Conservation (phyloP, 2,888 invertebrate species). For the Drosophila crucigera region DNA sequence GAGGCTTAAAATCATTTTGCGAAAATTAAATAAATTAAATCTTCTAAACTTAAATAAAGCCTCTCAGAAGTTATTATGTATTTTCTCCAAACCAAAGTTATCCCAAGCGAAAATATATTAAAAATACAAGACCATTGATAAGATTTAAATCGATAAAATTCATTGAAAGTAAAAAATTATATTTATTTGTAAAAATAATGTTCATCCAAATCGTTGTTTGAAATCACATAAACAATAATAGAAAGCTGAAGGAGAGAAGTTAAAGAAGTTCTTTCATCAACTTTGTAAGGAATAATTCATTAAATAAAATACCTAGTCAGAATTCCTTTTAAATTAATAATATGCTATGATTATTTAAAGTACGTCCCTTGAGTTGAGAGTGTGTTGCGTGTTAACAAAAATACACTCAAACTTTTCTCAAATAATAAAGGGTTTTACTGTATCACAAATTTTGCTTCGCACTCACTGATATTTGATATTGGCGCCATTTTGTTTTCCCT, state of each 20-base stretch:
- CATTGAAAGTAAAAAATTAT: not conserved
- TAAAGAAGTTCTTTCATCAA: not conserved
- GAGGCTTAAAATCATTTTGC: not conserved
- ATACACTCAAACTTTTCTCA: not conserved
- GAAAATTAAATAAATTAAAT: not conserved
- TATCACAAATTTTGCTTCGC: not conserved
- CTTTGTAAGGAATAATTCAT: not conserved
- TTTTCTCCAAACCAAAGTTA: not conserved
- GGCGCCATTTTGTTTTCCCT: constrained; percentile 32
- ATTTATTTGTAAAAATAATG: not conserved
- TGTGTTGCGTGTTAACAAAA: not conserved
- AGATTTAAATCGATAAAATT: not conserved
- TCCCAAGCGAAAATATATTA: not conserved
- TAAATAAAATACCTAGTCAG: not conserved
- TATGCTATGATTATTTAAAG: not conserved
- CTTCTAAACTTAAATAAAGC: not conserved
- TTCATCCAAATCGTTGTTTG: not conserved
- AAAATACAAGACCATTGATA: not conserved
- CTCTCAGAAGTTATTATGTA: not conserved
- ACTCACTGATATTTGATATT: not conserved
- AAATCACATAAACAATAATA: not conserved
- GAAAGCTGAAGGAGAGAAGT: not conserved
- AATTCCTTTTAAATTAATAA: not conserved
- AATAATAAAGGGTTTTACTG: not conserved
- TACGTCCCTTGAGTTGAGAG: not conserved